A percentile compares a stretch with the other conserved stretches of the same genome.
Evolutionary conservation across 2,888 invertebrate species (phyloP).

Genomic region (Bombyx huttoni): DNA sequence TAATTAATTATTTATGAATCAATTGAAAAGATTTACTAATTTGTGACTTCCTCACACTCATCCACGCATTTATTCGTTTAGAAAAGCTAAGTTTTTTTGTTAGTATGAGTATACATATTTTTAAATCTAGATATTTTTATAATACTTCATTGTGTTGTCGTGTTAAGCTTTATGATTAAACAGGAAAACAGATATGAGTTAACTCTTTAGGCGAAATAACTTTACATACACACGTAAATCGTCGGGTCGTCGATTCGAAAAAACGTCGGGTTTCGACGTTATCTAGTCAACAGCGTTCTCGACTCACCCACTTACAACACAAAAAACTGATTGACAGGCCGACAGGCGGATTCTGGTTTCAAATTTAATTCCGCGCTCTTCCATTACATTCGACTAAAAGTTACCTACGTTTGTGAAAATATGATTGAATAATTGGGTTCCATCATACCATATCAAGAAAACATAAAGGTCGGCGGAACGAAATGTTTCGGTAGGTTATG

Average conservation of each 20-base stretch:
- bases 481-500: neutral
- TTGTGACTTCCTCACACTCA: no score
- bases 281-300: conserved; percentile 7
- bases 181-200: neutral
- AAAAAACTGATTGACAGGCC: conserved; percentile 25
- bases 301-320: conserved; percentile 12
- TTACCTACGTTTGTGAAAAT: neutral
- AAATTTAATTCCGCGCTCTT: conserved; percentile 7
- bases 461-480: neutral
- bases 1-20: no score
- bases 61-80: no score
- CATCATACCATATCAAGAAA: neutral
- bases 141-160: neutral
- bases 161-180: neutral
- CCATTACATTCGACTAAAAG: neutral
- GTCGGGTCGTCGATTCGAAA: no score
- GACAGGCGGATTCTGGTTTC: conserved; percentile 24
- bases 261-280: conserved; percentile 4
- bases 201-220: neutral
- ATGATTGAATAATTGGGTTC: neutral
- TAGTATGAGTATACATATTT: no score
- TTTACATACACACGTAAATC: conserved; percentile 2
- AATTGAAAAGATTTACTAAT: no score
- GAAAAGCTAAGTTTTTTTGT: no score
- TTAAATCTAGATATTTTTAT: neutral